Percentiles rank a stretch among this genome's conserved stretches.
Evolutionary conservation across 2,888 invertebrate genomes (phyloP).

Genomic region (Podotricha telesiphe): DNA sequence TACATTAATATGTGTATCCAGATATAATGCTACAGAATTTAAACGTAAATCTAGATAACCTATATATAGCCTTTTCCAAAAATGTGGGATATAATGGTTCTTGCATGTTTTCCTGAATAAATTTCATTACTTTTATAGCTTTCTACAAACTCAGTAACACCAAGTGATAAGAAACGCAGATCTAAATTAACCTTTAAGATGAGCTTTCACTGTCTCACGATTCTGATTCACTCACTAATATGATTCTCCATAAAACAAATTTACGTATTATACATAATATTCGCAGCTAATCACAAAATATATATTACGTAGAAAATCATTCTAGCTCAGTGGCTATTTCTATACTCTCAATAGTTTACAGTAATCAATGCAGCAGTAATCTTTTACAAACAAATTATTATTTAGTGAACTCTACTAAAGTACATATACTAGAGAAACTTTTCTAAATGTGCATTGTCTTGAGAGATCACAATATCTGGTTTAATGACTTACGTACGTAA

Average conservation of each 20-base stretch:
- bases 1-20: too few species aligned
- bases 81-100: too few species aligned
- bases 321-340: background rate
- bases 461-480: background rate
- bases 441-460: background rate
- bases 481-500: background rate
- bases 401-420: background rate
- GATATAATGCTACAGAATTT: too few species aligned
- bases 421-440: background rate
- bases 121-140: too few species aligned
- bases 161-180: too few species aligned
- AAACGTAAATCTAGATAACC: too few species aligned
- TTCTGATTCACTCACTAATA: constrained; percentile 8
- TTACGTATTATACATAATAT: background rate
- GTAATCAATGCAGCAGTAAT: background rate
- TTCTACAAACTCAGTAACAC: too few species aligned
- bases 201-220: constrained; percentile 71
- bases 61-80: too few species aligned
- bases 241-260: background rate
- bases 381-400: background rate
- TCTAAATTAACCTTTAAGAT: constrained; percentile 53
- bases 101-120: too few species aligned
- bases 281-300: background rate
- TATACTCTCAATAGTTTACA: background rate
- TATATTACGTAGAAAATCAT: background rate